These are phyloP conservation scores for Noctua janthe DNA, from an alignment of 2,888 invertebrate species.

Conservation along the genomic window DNA sequence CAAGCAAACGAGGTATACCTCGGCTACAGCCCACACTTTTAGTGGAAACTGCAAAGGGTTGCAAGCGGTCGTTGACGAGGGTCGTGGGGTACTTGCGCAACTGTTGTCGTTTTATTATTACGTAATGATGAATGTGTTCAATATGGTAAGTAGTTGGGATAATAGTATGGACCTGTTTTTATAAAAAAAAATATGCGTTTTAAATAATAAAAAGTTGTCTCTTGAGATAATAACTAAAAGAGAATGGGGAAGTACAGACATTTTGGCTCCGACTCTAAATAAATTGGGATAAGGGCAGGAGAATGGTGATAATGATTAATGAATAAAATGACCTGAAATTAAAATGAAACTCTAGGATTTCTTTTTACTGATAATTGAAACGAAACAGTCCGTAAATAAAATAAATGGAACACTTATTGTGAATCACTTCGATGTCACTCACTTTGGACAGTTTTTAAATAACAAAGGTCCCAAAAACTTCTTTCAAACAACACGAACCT, in stretches of 20 bases:
- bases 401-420: not conserved
- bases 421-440: slow-evolving; percentile 16
- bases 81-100: slow-evolving; percentile 52
- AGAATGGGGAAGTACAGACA: not conserved
- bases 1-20: slow-evolving; percentile 39
- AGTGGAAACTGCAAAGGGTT: slow-evolving; percentile 48
- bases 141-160: slow-evolving; percentile 20
- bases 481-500: not conserved
- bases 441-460: slow-evolving; percentile 22
- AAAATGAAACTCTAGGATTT: not conserved
- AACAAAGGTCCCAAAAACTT: slow-evolving; percentile 14
- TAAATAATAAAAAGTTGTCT: not conserved
- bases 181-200: too few relatives aligned
- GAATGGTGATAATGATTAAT: not conserved
- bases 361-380: not conserved
- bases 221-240: not conserved
- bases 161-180: not conserved
- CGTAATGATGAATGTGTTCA: slow-evolving; percentile 45
- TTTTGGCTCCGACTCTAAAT: not conserved
- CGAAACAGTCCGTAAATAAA: not conserved
- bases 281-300: not conserved
- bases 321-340: not conserved
- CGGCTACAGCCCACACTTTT: slow-evolving; percentile 42
- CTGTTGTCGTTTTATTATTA: slow-evolving; percentile 58
- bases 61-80: slow-evolving; percentile 53